Conservation (phyloP, 1,140 invertebrate genomes). For the Nasonia giraulti region DNA sequence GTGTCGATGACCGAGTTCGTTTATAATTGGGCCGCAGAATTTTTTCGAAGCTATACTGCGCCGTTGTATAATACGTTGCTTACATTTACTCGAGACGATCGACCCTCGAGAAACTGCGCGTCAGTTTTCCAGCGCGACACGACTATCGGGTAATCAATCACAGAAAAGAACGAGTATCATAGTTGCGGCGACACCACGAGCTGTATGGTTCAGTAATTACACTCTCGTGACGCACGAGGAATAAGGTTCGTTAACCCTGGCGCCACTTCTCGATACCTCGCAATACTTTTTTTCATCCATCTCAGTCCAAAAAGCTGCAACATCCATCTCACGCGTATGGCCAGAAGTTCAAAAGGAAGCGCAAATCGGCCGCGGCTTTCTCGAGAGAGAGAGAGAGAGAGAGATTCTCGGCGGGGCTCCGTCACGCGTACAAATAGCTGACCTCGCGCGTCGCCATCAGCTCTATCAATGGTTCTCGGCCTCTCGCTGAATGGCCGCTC, state of each 20-base stretch:
- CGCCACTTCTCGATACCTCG: no score
- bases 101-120: background rate
- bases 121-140: background rate
- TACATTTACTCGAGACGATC: no score
- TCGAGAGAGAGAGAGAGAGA: background rate
- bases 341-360: background rate
- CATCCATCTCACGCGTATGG: background rate
- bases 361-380: background rate
- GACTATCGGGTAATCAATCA: background rate
- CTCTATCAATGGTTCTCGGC: constrained; percentile 70
- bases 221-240: no score
- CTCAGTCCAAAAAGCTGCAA: no score
- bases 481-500: constrained; percentile 54
- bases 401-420: constrained; percentile 70
- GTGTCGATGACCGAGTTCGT: no score
- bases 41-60: no score
- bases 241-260: background rate
- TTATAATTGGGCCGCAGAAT: no score
- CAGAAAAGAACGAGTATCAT: background rate
- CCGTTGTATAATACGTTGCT: no score
- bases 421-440: constrained; percentile 75
- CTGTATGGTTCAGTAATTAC: no score
- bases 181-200: background rate
- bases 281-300: no score
- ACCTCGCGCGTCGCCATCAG: constrained; percentile 70